Percentiles rank a stretch among this genome's conserved stretches.
Evolutionary conservation across 2,797 vertebrate genomes (phyloP).

Genomic region (Bradypodion pumilum): DNA sequence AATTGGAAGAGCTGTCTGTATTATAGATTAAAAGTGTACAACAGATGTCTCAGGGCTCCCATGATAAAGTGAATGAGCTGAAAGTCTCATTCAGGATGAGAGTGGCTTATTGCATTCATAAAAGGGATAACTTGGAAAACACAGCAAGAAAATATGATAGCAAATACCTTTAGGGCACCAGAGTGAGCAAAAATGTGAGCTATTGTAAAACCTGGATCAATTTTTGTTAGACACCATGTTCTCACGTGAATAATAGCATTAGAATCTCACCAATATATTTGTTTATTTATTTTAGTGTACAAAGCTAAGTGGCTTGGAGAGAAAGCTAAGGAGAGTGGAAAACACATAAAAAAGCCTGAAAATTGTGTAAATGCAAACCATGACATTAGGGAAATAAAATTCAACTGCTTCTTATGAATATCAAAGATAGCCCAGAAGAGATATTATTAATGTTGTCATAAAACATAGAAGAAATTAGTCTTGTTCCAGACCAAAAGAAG

Average conservation of each 20-base stretch:
- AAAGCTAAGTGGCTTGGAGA: conserved; percentile 12
- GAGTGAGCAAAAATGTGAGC: not conserved
- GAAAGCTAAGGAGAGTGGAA: not conserved
- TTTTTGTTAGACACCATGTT: not conserved
- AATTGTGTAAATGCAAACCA: not conserved
- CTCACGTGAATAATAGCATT: not conserved
- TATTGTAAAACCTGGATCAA: conserved; percentile 1
- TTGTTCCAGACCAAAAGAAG: conserved; percentile 15
- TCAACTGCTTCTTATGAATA: conserved; percentile 25
- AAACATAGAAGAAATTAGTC: not conserved
- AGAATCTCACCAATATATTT: conserved; percentile 25
- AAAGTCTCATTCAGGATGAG: conserved; percentile 48
- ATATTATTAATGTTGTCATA: not conserved
- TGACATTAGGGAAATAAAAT: not conserved
- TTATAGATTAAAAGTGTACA: conserved; percentile 56
- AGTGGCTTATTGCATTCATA: conserved; percentile 54
- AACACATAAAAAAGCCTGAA: not conserved
- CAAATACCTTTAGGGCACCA: conserved; percentile 8
- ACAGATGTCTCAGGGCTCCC: conserved; percentile 61
- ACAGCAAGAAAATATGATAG: conserved; percentile 34
- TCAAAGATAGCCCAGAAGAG: conserved; percentile 1
- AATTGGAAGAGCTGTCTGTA: conserved; percentile 53
- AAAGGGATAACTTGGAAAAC: conserved; percentile 50
- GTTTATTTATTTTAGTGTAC: not conserved
- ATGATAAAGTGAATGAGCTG: conserved; percentile 57